Evolutionary conservation across 2,113 vertebrate species (phyloP).

Genomic region (Hemiscyllium ocellatum): DNA sequence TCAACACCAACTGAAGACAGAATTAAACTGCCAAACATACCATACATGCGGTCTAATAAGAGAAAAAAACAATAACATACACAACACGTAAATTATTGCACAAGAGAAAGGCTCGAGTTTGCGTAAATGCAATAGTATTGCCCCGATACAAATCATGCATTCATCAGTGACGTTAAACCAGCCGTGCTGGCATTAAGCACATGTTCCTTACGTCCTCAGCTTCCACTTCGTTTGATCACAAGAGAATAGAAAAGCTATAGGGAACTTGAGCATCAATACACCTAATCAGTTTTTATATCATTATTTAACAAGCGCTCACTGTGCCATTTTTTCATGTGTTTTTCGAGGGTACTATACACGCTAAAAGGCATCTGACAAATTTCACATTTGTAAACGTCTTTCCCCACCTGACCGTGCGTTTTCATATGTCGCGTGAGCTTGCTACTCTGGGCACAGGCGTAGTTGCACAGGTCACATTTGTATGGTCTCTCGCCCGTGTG

Average conservation of each 20-base stretch:
- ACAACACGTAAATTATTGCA: slow-evolving; percentile 99
- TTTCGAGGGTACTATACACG: slow-evolving; percentile 99
- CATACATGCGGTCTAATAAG: slow-evolving; percentile 96
- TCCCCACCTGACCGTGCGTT: slow-evolving; percentile 99
- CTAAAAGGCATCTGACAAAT: slow-evolving; percentile 99
- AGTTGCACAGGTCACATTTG: slow-evolving; percentile 99
- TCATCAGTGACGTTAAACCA: slow-evolving; percentile 87
- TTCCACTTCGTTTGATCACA: slow-evolving; percentile 74
- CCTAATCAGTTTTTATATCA: slow-evolving; percentile 99
- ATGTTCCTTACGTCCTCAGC: slow-evolving; percentile 73
- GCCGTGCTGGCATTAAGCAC: slow-evolving; percentile 97
- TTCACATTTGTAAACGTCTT: slow-evolving; percentile 99
- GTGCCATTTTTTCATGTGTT: slow-evolving; percentile 99
- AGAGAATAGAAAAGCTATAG: slow-evolving; percentile 82
- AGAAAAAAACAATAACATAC: slow-evolving; percentile 75
- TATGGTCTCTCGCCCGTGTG: slow-evolving; percentile 99
- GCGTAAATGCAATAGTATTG: slow-evolving; percentile 99
- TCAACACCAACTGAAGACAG: slow-evolving; percentile 97
- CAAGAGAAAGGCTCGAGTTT: slow-evolving; percentile 99
- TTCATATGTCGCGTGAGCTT: slow-evolving; percentile 99
- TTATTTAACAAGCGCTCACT: slow-evolving; percentile 98
- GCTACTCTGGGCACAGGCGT: slow-evolving; percentile 99
- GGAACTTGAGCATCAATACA: slow-evolving; percentile 66
- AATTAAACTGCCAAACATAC: slow-evolving; percentile 95
- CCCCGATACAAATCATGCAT: slow-evolving; percentile 99